Percentiles rank a stretch among this genome's conserved stretches.
Evolutionary conservation across 2,113 vertebrate species (phyloP).

Genomic region (Onychorhynchus coronatus): DNA sequence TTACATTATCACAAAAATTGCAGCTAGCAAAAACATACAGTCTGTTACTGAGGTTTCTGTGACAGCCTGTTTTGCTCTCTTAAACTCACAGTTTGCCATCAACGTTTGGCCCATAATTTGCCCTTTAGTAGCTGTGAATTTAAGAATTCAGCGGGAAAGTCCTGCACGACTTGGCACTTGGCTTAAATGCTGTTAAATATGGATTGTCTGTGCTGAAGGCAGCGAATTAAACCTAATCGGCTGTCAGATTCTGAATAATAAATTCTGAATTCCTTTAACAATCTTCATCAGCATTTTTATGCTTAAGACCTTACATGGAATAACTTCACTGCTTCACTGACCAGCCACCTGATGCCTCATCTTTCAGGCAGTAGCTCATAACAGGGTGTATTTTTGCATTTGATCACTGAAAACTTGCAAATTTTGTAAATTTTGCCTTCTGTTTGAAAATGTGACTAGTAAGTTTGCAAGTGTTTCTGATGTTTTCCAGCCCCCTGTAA

Average conservation of each 20-base stretch:
- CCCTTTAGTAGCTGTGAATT: neutral
- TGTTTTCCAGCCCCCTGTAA: neutral
- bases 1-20: neutral
- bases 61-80: neutral
- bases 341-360: neutral
- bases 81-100: neutral
- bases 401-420: neutral
- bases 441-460: neutral
- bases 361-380: neutral
- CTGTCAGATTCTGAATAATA: neutral
- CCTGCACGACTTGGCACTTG: rapidly evolving
- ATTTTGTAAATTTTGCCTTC: neutral
- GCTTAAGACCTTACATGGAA: neutral
- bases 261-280: neutral
- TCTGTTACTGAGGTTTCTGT: neutral
- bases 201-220: neutral
- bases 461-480: neutral
- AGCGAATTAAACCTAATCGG: neutral
- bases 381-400: neutral
- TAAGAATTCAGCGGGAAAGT: neutral
- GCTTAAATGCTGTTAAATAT: neutral
- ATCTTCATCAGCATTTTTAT: neutral
- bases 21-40: neutral
- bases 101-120: rapidly evolving
- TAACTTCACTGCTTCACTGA: neutral